Conservation (phyloP, 2,797 vertebrate genomes). For the Botia almorhae region DNA sequence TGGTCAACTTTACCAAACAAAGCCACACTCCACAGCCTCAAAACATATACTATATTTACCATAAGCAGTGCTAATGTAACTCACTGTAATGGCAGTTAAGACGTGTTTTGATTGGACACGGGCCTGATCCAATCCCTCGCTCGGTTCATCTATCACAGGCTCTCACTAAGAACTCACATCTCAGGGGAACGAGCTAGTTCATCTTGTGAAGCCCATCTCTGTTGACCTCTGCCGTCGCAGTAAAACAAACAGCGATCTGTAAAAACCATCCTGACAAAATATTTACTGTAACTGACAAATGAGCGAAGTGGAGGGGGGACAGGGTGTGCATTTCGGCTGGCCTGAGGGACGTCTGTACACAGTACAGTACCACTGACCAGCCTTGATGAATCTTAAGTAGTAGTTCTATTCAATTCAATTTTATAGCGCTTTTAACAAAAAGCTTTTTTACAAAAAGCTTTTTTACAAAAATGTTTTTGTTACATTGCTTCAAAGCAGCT, state of each 20-base stretch:
- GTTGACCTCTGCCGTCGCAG: conserved; percentile 60
- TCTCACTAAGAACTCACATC: conserved; percentile 44
- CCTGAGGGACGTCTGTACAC: conserved; percentile 38
- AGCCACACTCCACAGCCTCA: not conserved
- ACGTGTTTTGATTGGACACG: conserved; percentile 25
- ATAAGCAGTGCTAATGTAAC: not conserved
- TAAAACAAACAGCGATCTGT: conserved; percentile 62
- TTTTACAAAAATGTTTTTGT: too few relatives aligned
- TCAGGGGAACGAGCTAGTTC: conserved; percentile 48
- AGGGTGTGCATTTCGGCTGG: conserved; percentile 34
- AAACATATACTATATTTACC: not conserved
- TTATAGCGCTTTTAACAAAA: too few relatives aligned
- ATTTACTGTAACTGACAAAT: conserved; percentile 64
- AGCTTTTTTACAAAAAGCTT: too few relatives aligned
- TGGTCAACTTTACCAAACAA: not conserved
- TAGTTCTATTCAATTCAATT: too few relatives aligned
- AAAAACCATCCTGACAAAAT: conserved; percentile 67
- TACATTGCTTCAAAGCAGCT: too few relatives aligned
- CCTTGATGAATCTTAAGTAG: conserved; percentile 33
- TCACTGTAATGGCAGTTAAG: not conserved
- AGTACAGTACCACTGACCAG: conserved; percentile 51
- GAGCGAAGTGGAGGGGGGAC: not conserved
- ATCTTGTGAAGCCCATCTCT: conserved; percentile 56
- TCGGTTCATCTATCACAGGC: conserved; percentile 51
- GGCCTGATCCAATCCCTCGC: conserved; percentile 39